Evolutionary conservation across 2,797 vertebrate genomes (phyloP).

Genomic region (Helostoma temminkii): DNA sequence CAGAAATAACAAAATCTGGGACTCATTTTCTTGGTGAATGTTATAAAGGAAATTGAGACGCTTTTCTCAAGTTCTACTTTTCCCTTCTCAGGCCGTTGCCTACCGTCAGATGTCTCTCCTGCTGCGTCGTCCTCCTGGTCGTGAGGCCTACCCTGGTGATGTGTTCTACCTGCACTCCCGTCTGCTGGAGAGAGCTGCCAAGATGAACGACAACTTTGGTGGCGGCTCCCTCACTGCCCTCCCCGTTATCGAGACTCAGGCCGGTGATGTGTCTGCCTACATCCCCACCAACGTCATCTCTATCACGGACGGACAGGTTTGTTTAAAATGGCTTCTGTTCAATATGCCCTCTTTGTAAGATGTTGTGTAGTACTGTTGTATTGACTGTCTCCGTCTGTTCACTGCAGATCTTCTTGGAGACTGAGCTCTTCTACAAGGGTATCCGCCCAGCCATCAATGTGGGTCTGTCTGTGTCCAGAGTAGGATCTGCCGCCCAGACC

Average conservation of each 20-base stretch:
- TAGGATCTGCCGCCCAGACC: constrained; percentile 98
- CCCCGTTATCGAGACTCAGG: constrained; percentile 98
- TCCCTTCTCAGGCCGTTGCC: constrained; percentile 89
- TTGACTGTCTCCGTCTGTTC: background rate
- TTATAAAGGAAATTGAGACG: background rate
- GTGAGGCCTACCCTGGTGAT: constrained; percentile 97
- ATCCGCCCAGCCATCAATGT: constrained; percentile 98
- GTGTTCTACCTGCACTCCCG: constrained; percentile 99
- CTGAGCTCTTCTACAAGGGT: constrained; percentile 99
- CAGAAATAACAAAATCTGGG: no score
- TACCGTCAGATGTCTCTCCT: constrained; percentile 99
- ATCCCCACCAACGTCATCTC: constrained; percentile 99
- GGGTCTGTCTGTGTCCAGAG: constrained; percentile 97
- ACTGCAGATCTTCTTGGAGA: constrained; percentile 97
- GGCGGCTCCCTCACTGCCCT: constrained; percentile 96
- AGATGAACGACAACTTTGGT: constrained; percentile 98
- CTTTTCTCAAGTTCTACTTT: background rate
- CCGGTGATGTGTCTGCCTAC: constrained; percentile 98
- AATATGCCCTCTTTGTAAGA: background rate
- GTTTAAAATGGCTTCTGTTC: background rate
- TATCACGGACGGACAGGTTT: constrained; percentile 98
- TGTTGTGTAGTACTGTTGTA: accelerated
- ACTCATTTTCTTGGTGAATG: background rate
- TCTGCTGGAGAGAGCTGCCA: constrained; percentile 97
- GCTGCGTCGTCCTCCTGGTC: constrained; percentile 96